A percentile compares a stretch with the other conserved stretches of the same genome.
phyloP scores from a whole-genome alignment of 30 jellyfish, hydroid and myxozoan genomes.

The Chrysaora quinquecirrha region DNA sequence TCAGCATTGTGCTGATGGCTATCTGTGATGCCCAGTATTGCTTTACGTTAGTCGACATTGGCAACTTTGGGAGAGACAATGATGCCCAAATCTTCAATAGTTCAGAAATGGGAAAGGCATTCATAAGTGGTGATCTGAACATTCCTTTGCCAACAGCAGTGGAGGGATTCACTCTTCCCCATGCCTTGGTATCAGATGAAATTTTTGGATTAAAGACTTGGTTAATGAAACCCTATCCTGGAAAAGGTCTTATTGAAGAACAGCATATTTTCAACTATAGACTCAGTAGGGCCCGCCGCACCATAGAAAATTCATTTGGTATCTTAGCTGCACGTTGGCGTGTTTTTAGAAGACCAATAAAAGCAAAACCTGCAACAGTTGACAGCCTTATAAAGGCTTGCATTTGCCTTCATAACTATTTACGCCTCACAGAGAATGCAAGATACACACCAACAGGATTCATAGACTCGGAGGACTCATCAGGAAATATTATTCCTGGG shows the following conservation, averaged over 20 bases:
- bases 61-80: slow-evolving; percentile 65
- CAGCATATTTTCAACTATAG: slow-evolving; percentile 44
- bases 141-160: slow-evolving; percentile 21
- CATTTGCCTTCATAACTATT: slow-evolving; percentile 72
- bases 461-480: slow-evolving; percentile 25
- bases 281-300: slow-evolving; percentile 45
- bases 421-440: slow-evolving; percentile 66
- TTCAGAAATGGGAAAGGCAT: too few species aligned
- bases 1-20: slow-evolving; percentile 72
- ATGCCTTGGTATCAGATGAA: slow-evolving; percentile 62
- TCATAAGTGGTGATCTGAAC: background rate
- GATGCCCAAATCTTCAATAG: slow-evolving; percentile 50
- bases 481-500: slow-evolving; percentile 17
- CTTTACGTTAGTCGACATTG: too few species aligned
- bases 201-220: slow-evolving; percentile 53
- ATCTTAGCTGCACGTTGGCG: slow-evolving; percentile 66
- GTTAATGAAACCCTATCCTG: slow-evolving; percentile 70
- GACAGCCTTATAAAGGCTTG: slow-evolving; percentile 60
- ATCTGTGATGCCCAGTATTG: too few species aligned
- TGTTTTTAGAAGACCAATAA: slow-evolving; percentile 65
- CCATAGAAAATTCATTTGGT: slow-evolving; percentile 74
- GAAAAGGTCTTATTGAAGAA: slow-evolving; percentile 30
- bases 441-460: slow-evolving; percentile 59
- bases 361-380: slow-evolving; percentile 55
- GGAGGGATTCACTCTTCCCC: slow-evolving; percentile 9